Percentiles rank a stretch among this genome's conserved stretches.
These are phyloP conservation scores for Pherbina coryleti DNA, from an alignment of 2,888 invertebrate species.

Conservation along the genomic window DNA sequence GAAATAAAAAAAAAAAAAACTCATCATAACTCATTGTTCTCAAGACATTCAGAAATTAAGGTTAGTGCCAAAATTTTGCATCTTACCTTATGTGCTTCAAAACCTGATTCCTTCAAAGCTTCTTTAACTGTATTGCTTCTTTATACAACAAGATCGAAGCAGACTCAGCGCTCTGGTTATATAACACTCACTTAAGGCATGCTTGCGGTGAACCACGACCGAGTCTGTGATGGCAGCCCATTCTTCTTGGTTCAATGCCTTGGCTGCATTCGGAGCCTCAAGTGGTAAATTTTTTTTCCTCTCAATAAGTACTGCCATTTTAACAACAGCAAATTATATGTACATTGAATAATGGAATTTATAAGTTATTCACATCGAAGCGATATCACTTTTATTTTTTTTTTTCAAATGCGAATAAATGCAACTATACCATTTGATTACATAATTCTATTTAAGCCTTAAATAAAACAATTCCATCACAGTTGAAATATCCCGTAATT, in stretches of 20 bases:
- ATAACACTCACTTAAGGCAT: not conserved
- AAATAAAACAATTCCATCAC: too few relatives aligned
- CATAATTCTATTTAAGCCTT: too few relatives aligned
- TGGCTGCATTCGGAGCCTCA: not conserved
- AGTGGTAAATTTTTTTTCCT: not conserved
- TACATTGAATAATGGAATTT: not conserved
- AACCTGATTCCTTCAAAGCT: not conserved
- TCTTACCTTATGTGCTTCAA: not conserved
- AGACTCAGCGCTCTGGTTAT: not conserved
- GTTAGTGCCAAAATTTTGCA: too few relatives aligned
- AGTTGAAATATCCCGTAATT: too few relatives aligned
- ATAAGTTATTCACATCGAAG: not conserved
- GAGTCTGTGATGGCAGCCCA: not conserved
- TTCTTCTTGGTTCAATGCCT: conserved; percentile 9
- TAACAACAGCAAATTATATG: not conserved
- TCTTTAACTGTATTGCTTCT: not conserved
- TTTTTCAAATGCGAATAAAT: not conserved
- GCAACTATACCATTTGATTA: too few relatives aligned
- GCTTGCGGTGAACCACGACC: not conserved
- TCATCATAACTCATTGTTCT: too few relatives aligned
- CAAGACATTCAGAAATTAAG: too few relatives aligned
- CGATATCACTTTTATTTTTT: not conserved
- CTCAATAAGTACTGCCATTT: not conserved
- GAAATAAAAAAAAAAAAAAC: too few relatives aligned
- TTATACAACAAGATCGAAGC: not conserved